Evolutionary conservation across 2,113 vertebrate genomes (phyloP), one percentile per base, ranked within the genome.

Genomic region (Cepphus grylle): DNA sequence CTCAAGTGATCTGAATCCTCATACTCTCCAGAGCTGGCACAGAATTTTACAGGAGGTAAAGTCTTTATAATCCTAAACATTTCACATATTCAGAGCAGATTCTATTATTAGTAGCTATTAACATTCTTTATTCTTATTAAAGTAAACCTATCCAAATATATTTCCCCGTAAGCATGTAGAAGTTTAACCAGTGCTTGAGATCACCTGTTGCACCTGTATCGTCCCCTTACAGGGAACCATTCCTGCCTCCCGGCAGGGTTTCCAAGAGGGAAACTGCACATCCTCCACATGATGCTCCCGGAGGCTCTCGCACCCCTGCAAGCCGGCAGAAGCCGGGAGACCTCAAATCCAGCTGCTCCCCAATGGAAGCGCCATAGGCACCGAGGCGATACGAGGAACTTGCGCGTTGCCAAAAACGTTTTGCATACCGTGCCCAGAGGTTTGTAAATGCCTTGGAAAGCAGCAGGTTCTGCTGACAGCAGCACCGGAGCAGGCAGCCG

Each of bases 401-500:
- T 15, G 9, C n/a, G 0, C 2, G 2, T 5, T 4, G 22, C 47
- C 77, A 27, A 19, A 93, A 88, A 52, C 1, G 76, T 43, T 59
- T 69, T 38, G 1, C 4, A 30, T n/a, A 29, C 1, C 7, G 22
- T 14, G 82, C 86, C 25, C 56, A 0, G 42, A 49, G 88, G 72
- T 47, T 67, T 34, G 5, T 1, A 3, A n/a, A 47, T 0, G 27
- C 62, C n/a, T 27, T 10, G 11, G 2, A 49, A 58, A 38, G 40
- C 53, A 49, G 18, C 29, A 12, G 25, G 2, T 17, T 55, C 70
- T 38, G 43, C 42, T 4, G 78, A 6, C 15, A 2, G 47, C n/a
- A 19, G 72, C 56, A 3, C 9, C 1, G 2, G 43, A 2, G 6
- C 1, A 2, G 2, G 4, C 0, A 3, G 53, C 8, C 43, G 4